Conservation (phyloP, 2,888 invertebrate species). For the Zhengitettix transpicula region DNA sequence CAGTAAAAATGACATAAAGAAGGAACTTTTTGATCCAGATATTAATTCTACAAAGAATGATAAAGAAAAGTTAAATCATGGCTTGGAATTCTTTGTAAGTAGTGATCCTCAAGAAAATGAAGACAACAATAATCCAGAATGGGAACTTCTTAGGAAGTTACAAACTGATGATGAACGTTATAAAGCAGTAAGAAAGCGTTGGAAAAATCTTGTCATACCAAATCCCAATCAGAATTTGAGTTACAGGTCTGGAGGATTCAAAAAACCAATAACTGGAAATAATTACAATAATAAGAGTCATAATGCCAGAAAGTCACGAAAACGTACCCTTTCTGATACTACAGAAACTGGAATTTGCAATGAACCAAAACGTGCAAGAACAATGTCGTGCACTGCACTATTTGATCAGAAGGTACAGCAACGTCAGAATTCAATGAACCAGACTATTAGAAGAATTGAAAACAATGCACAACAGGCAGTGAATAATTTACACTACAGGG, state of each 20-base stretch:
- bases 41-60: no score
- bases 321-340: neutral
- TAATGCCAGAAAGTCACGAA: neutral
- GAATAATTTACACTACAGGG: no score
- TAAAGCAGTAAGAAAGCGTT: conserved; percentile 8
- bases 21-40: no score
- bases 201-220: conserved; percentile 10
- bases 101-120: conserved; percentile 9
- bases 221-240: conserved; percentile 10
- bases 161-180: conserved; percentile 11
- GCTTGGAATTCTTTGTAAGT: conserved; percentile 5
- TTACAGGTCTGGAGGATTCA: neutral
- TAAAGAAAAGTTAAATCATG: neutral
- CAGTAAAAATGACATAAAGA: no score
- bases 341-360: no score
- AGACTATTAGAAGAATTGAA: no score
- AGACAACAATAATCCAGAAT: conserved; percentile 12
- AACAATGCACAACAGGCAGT: no score
- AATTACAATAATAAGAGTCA: neutral
- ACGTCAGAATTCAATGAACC: no score
- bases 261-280: neutral
- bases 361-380: neutral
- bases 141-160: conserved; percentile 9
- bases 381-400: neutral
- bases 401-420: neutral